A percentile compares a stretch with the other conserved stretches of the same genome.
Conservation (phyloP, 2,113 vertebrate genomes). For the Meriones unguiculatus region DNA sequence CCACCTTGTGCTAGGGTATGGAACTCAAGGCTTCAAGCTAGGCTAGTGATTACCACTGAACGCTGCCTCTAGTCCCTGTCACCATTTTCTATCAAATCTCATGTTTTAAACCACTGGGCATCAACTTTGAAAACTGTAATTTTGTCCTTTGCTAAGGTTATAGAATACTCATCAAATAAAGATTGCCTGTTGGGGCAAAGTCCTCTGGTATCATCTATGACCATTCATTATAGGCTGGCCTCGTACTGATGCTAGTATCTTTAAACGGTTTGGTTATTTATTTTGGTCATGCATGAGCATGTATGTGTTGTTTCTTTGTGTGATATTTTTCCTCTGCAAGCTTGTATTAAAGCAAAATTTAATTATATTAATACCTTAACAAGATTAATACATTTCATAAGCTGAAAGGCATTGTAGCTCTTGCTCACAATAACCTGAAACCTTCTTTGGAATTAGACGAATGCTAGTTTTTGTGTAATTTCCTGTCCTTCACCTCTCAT, state of each 20-base stretch:
- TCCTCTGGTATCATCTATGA: constrained; percentile 53
- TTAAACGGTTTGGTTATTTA: constrained; percentile 77
- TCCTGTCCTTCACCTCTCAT: neutral
- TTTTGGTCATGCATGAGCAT: constrained; percentile 73
- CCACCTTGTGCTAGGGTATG: neutral
- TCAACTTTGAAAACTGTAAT: constrained; percentile 35
- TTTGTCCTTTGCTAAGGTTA: neutral
- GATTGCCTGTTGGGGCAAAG: constrained; percentile 58
- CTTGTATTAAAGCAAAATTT: constrained; percentile 62
- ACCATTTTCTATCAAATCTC: neutral
- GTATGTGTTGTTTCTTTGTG: constrained; percentile 66
- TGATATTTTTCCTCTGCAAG: constrained; percentile 67
- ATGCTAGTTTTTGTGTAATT: neutral
- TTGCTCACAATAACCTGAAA: neutral
- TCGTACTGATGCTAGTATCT: constrained; percentile 75
- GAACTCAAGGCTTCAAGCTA: neutral
- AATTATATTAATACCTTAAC: neutral
- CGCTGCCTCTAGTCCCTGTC: neutral
- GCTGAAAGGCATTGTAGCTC: neutral
- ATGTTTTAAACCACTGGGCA: neutral
- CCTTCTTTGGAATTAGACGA: neutral
- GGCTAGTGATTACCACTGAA: neutral
- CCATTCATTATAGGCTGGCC: constrained; percentile 59
- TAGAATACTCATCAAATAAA: constrained; percentile 26
- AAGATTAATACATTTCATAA: neutral